Base-by-base conservation (phyloP, 1,140 invertebrate genomes). In the Lycorma delicatula region DNA sequence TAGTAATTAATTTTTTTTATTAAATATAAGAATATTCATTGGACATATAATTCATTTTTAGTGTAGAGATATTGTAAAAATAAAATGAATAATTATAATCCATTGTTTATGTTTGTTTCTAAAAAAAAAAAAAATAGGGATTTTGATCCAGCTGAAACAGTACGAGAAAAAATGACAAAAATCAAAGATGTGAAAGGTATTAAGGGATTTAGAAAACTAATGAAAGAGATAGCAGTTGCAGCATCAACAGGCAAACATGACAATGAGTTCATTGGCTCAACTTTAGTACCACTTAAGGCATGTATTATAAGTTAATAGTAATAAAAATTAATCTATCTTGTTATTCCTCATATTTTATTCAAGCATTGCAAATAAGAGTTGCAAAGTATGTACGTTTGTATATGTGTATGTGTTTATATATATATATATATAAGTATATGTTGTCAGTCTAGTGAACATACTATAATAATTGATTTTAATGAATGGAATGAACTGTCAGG, bases 161-260 rank as follows among this genome's bases (percentile, higher is more conserved):
- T 92, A 0, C 81, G 84, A 59, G 89, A 91, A 67, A 92, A 92
- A 74, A 85, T 93, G 74, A 86, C 82, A 49, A 89, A 90, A 73
- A 79, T 92, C 53, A 82, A 85, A 55, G 85, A 86, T 63, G 85
- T 93, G 0, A 91, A 91, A 72, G 89, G 88, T 7, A 84, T 89
- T 0, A 83, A 84, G 68, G 89, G 89, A 1, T 73, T 91, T 6
- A 77, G 86, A 20, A 91, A 90, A 72, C 70, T 91, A 12, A 84
- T 97, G 74, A 98, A 98, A 71, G 94, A 98, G 78, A 93, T 97
- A 44, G 93, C 93, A 1, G 86, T 97, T 49, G 95, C 93, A 3
- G 93, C 93, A 1, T 86, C 93, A 6, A 89, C 87, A 2, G 90
- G 90, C 23, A 93, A 92, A 74, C 91, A 93, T 67, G 86, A 95